Percentiles rank a stretch among this genome's conserved stretches.
These are phyloP conservation scores for Teleogryllus oceanicus DNA, from an alignment of 2,888 invertebrate species.

Conservation along the genomic window DNA sequence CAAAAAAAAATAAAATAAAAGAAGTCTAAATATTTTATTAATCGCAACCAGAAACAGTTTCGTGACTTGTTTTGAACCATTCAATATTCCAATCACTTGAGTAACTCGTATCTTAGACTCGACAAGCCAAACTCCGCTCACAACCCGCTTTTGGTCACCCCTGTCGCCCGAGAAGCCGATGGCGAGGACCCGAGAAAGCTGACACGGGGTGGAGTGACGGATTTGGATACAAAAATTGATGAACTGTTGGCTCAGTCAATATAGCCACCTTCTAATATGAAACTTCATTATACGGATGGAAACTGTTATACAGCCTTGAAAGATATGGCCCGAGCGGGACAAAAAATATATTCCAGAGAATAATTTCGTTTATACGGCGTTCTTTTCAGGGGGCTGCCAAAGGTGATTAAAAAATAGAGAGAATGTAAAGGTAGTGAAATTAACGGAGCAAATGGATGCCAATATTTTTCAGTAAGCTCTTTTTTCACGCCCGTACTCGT, in stretches of 20 bases:
- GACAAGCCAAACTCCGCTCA: no score
- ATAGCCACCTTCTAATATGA: not conserved
- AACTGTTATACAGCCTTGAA: not conserved
- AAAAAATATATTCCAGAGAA: not conserved
- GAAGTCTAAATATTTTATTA: no score
- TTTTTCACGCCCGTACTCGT: not conserved
- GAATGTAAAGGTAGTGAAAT: not conserved
- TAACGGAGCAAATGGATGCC: not conserved
- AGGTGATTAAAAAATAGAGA: not conserved
- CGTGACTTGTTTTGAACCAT: no score
- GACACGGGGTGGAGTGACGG: not conserved
- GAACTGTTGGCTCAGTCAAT: not conserved
- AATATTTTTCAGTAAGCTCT: not conserved
- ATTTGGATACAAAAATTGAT: constrained; percentile 4
- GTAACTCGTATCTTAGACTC: no score
- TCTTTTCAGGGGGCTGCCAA: not conserved
- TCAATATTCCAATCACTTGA: no score
- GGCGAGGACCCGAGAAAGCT: not conserved
- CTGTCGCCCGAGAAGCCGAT: no score
- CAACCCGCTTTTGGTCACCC: no score
- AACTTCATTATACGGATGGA: constrained; percentile 1
- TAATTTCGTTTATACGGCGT: not conserved
- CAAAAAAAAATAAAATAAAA: no score
- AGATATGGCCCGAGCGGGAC: not conserved
- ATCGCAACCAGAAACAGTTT: no score